These are phyloP conservation scores for Dendrolimus houi DNA, from an alignment of 2,888 invertebrate species.

Conservation along the genomic window DNA sequence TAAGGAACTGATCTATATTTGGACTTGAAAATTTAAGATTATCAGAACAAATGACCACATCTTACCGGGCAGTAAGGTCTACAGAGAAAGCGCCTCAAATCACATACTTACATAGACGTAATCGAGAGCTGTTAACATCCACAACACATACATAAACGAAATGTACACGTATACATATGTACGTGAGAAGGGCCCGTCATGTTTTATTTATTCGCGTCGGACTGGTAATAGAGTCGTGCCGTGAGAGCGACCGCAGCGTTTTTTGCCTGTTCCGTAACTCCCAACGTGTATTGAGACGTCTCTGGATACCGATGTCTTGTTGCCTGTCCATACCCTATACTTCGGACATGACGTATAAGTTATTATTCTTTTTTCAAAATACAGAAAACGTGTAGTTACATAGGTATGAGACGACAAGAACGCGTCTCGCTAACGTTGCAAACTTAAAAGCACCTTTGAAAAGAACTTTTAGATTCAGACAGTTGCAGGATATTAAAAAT, in stretches of 20 bases:
- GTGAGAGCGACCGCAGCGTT: slow-evolving; percentile 69
- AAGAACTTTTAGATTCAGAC: slow-evolving; percentile 30
- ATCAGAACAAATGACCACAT: slow-evolving; percentile 28
- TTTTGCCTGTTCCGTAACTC: slow-evolving; percentile 57
- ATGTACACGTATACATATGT: slow-evolving; percentile 44
- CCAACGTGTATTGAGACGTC: slow-evolving; percentile 70
- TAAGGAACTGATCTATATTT: slow-evolving; percentile 5
- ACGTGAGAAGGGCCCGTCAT: slow-evolving; percentile 73
- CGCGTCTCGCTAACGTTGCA: too few species aligned
- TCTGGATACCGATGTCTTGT: slow-evolving; percentile 70
- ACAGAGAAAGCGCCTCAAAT: slow-evolving; percentile 57
- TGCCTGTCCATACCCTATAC: slow-evolving; percentile 58
- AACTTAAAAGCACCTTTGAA: slow-evolving; percentile 6
- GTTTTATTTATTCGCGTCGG: slow-evolving; percentile 73
- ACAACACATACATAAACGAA: slow-evolving; percentile 46
- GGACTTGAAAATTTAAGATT: slow-evolving; percentile 3
- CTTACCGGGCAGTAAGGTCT: slow-evolving; percentile 23
- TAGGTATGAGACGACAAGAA: background rate
- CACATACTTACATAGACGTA: slow-evolving; percentile 41
- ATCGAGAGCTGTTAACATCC: slow-evolving; percentile 67
- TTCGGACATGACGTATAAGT: slow-evolving; percentile 62
- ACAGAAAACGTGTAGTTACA: slow-evolving; percentile 12
- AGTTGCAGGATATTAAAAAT: slow-evolving; percentile 70
- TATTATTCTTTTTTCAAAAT: slow-evolving; percentile 48
- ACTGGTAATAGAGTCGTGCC: slow-evolving; percentile 74